Evolutionary conservation across 2,888 invertebrate genomes (phyloP).

Genomic region (Hirtodrosophila histrioides): DNA sequence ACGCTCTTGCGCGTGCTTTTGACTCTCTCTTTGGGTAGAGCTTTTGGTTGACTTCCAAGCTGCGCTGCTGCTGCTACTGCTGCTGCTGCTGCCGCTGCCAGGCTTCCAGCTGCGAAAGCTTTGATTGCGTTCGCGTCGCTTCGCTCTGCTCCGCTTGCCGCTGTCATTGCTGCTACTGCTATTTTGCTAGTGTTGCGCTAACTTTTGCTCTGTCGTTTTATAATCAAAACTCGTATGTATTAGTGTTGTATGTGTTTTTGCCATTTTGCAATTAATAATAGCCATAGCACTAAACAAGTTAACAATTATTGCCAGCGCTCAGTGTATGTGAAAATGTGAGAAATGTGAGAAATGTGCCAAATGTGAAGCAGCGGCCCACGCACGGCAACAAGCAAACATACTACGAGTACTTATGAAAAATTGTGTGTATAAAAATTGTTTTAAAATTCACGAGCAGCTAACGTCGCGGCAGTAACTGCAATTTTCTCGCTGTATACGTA

Average conservation of each 20-base stretch:
- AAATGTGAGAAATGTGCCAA: slow-evolving; percentile 10
- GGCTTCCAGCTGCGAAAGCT: slow-evolving; percentile 65
- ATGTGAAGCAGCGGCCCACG: neutral
- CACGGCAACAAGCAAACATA: slow-evolving; percentile 16
- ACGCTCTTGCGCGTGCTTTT: slow-evolving; percentile 33
- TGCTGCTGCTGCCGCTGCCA: slow-evolving; percentile 16
- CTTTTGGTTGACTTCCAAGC: slow-evolving; percentile 36
- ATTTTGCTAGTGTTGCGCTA: slow-evolving; percentile 82
- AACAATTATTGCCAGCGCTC: slow-evolving; percentile 16
- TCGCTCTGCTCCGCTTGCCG: slow-evolving; percentile 64
- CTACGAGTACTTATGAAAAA: slow-evolving; percentile 26
- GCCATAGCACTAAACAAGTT: slow-evolving; percentile 19
- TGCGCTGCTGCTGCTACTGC: slow-evolving; percentile 21
- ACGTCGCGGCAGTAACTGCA: slow-evolving; percentile 70
- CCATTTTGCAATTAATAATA: slow-evolving; percentile 33
- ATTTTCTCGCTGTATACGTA: slow-evolving; percentile 58
- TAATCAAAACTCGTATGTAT: slow-evolving; percentile 66
- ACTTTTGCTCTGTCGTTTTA: slow-evolving; percentile 82
- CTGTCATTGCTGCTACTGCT: slow-evolving; percentile 64
- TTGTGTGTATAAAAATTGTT: slow-evolving; percentile 68
- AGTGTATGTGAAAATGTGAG: neutral
- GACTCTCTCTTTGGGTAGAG: slow-evolving; percentile 12
- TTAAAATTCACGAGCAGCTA: slow-evolving; percentile 72
- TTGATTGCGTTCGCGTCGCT: slow-evolving; percentile 38
- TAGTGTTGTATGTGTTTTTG: slow-evolving; percentile 15